Conservation (phyloP, 2,888 invertebrate genomes). For the Drosophila pseudotalamancana region DNA sequence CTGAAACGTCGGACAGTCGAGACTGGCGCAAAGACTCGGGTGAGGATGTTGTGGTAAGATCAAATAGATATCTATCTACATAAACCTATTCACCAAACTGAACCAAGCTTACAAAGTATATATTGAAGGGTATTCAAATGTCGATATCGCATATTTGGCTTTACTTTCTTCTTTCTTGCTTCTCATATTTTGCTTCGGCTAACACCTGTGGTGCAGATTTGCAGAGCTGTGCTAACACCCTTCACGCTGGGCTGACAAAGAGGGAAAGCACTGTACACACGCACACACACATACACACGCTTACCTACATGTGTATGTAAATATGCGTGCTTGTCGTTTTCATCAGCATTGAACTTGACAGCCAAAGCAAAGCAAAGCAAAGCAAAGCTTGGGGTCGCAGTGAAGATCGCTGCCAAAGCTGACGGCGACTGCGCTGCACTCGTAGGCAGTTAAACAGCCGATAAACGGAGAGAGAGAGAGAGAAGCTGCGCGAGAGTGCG, state of each 20-base stretch:
- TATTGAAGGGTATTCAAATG: not conserved
- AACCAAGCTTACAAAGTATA: not conserved
- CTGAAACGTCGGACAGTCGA: not conserved
- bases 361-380: conserved; percentile 15
- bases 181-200: not conserved
- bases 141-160: not conserved
- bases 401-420: conserved; percentile 2
- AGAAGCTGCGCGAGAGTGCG: no score
- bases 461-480: not conserved
- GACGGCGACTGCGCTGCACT: conserved; percentile 7
- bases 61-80: not conserved
- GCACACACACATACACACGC: not conserved
- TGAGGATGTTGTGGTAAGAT: conserved; percentile 15
- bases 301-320: not conserved
- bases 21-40: conserved; percentile 6
- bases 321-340: not conserved
- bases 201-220: not conserved
- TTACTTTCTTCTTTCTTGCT: not conserved
- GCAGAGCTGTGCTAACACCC: not conserved
- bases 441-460: not conserved
- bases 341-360: conserved; percentile 50
- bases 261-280: not conserved
- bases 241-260: not conserved
- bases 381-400: not conserved
- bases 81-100: not conserved